Base-by-base conservation (phyloP, 1,140 invertebrate species). In the Agrypnia vestita region DNA sequence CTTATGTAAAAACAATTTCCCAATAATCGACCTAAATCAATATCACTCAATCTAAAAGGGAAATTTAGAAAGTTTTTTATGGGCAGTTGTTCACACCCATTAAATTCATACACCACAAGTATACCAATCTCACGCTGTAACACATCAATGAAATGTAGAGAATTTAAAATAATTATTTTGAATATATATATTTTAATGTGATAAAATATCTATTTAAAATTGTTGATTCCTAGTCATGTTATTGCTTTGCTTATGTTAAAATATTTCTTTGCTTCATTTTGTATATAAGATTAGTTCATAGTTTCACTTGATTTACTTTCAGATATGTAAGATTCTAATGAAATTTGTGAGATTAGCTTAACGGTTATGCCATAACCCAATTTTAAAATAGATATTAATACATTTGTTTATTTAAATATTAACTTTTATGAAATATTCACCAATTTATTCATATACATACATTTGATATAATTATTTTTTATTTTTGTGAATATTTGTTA, bases 31-130 rank as follows among this genome's bases (percentile, higher is more conserved):
- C 72, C 53, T 44, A 62, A 55, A 62, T 59, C 76, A 56, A 81
- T 80, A 35, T 55, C 44, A 69, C 49, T 62, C 69, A 77, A 46
- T 83, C 62, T 51, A 79, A 75, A 35, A 67, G 61, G 47, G 81
- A 79, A 78, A 83, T 76, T 77, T 80, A 72, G 71, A 83, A 81
- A 83, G 69, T 72, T 76, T 76, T n/a, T 79, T 76, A 67, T 17
- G 12, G 64, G 1, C 25, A 19, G 55, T 59, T 59, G 3, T 13
- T 51, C n/a, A 3, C 49, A 3, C 49, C 49, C 8, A 51, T 51
- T 51, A 15, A n/a, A 15, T 13, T 13, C n/a, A 12, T 51, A 8
- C 11, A 13, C n/a, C n/a, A 51, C 11, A 51, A 13, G 8, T 13
- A 51, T 51, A 13, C 8, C 8, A 51, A n/a, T n/a, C 49, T 15